These are phyloP conservation scores for Ridgeia piscesae DNA, from an alignment of 1,140 invertebrate species.

Conservation along the genomic window DNA sequence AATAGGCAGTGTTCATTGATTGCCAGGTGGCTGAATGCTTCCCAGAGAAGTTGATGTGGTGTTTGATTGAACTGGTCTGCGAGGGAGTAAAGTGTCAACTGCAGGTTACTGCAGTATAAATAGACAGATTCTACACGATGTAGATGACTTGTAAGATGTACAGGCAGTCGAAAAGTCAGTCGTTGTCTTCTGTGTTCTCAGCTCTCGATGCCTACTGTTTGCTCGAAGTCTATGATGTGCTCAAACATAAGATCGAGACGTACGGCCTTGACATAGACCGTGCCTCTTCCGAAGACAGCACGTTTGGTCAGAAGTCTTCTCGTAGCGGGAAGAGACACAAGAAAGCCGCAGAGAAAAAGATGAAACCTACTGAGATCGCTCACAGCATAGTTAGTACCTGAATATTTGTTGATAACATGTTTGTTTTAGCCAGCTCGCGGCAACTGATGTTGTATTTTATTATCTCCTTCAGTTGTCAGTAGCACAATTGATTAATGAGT, in stretches of 20 bases:
- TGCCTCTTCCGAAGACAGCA: not conserved
- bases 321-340: not conserved
- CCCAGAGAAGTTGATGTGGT: no score
- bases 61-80: no score
- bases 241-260: slow-evolving; percentile 26
- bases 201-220: slow-evolving; percentile 80
- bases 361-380: not conserved
- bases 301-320: not conserved
- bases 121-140: no score
- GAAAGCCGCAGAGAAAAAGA: slow-evolving; percentile 18
- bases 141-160: not conserved
- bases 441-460: no score
- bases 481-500: no score
- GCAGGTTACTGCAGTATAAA: no score
- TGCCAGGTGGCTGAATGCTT: no score
- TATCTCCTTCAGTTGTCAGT: no score
- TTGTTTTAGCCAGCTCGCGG: no score
- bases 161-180: not conserved
- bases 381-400: not conserved
- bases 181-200: slow-evolving; percentile 42
- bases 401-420: no score
- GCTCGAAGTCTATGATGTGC: slow-evolving; percentile 70
- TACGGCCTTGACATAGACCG: not conserved
- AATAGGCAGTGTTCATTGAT: no score
- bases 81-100: no score